Evolutionary conservation across 2,797 vertebrate species (phyloP), one percentile per base, ranked within the genome.

Genomic region (Pagetopsis macropterus): DNA sequence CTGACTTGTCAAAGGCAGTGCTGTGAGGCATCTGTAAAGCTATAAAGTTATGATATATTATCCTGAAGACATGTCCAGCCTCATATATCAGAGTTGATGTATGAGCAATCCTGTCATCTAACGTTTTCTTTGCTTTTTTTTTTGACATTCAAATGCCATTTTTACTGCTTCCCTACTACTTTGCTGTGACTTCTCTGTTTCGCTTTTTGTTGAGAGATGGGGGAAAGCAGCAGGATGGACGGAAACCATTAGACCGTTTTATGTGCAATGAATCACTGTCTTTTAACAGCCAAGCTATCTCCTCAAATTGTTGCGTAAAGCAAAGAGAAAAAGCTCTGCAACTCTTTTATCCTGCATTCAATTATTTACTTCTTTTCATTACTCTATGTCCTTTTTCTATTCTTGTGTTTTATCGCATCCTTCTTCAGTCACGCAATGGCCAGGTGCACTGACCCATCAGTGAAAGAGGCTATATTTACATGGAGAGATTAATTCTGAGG

Each of bases 291-390:
- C 54, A 45, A 64, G 50, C 33, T 37, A 37, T 37, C 33, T 23
- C 5, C 51, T 54, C 19, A 7, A 46, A 68, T 17, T 63, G 21
- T 51, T 71, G 12, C 49, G 14, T 61, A 66, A 64, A 51, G 14
- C 48, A 60, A 56, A 62, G 61, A 12, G 37, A 68, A 82, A 65
- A 61, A 65, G 44, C 19, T 43, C 37, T 40, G 49, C 17, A 45
- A 48, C 17, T 46, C 23, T 19, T 50, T 45, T 54, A 60, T 37
- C 33, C 33, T 10, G 23, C 73, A 19, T 85, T 88, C 1, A 83
- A 87, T 80, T 44, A 87, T 89, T 87, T 62, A 81, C 37, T 41
- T 78, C 16, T 76, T 76, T 74, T 66, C 21, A 81, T 75, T 59
- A 72, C 54, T 72, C 41, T 15, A 31, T 79, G 72, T 83, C 55